Base-by-base conservation (phyloP, 2,888 invertebrate species). In the Pristionchus arcanus region DNA sequence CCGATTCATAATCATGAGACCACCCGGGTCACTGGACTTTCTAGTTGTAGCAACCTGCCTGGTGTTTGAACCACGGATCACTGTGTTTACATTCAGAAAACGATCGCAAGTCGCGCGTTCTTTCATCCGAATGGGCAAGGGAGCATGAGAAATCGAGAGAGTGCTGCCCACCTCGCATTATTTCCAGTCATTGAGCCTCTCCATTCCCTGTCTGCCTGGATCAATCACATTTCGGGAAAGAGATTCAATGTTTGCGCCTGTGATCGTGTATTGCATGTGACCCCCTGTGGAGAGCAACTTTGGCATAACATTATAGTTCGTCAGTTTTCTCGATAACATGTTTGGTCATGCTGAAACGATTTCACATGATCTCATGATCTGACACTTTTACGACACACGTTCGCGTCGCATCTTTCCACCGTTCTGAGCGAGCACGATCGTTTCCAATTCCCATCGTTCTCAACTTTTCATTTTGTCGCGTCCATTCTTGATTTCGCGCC, bases 61-160 rank as follows among this genome's bases (percentile, higher is more conserved):
- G 49, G n/a, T 81, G 81, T 81, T 81, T 81, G 81, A 81, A 49
- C 49, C 81, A 1, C 53, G 28, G 81, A 25, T 81, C 49, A 42
- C 11, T 28, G 81, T 85, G 85, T 85, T 85, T 55, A 49, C 85
- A 49, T 53, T 81, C 81, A 21, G 49, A 49, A 81, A 81, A 42
- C 28, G 49, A 49, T 9, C 28, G 49, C 71, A 34, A 34, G 0
- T 71, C 31, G 16, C 71, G 34, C 34, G 71, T 34, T 25, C 71
- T 34, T 34, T 71, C 71, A 71, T 34, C 19, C 42, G 1, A 13
- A 37, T 21, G 5, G 34, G 63, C 63, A n/a, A 63, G 63, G n/a
- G 63, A 77, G 34, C 28, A 42, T 31, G 31, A 16, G 71, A 31
- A 34, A 31, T 71, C 42, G 42, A 42, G 31, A 31, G 21, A 42